Evolutionary conservation across 2,797 vertebrate species (phyloP).

Genomic region (Argyrosomus regius): DNA sequence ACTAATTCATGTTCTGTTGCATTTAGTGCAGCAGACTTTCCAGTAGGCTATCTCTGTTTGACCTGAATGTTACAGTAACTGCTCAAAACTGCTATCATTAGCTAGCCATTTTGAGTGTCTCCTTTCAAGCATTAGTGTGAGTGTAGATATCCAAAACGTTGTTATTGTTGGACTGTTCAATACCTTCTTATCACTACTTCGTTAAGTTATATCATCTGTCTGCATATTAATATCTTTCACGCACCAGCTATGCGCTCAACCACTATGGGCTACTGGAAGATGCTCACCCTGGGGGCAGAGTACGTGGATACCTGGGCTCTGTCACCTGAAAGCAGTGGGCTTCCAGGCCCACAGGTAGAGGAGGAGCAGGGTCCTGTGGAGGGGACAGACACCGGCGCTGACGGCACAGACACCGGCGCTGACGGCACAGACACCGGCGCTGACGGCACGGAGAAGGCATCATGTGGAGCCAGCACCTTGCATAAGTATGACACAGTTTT

Average conservation of each 20-base stretch:
- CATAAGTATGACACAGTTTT: constrained; percentile 58
- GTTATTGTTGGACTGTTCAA: too few relatives aligned
- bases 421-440: background rate
- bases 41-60: too few relatives aligned
- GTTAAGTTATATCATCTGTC: too few relatives aligned
- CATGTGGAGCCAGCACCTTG: background rate
- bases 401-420: background rate
- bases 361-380: background rate
- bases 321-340: constrained; percentile 32
- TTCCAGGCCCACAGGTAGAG: background rate
- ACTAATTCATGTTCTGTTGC: too few relatives aligned
- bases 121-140: too few relatives aligned
- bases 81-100: too few relatives aligned
- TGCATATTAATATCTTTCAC: rapidly evolving
- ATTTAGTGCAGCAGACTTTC: too few relatives aligned
- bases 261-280: constrained; percentile 83
- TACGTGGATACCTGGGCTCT: constrained; percentile 80
- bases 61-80: too few relatives aligned
- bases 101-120: too few relatives aligned
- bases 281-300: constrained; percentile 82
- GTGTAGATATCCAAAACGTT: too few relatives aligned
- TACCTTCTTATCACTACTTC: too few relatives aligned
- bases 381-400: background rate
- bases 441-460: constrained; percentile 10
- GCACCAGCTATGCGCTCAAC: constrained; percentile 76